phyloP scores from a whole-genome alignment of 1,140 invertebrate species.

The Cecropterus lyciades region DNA sequence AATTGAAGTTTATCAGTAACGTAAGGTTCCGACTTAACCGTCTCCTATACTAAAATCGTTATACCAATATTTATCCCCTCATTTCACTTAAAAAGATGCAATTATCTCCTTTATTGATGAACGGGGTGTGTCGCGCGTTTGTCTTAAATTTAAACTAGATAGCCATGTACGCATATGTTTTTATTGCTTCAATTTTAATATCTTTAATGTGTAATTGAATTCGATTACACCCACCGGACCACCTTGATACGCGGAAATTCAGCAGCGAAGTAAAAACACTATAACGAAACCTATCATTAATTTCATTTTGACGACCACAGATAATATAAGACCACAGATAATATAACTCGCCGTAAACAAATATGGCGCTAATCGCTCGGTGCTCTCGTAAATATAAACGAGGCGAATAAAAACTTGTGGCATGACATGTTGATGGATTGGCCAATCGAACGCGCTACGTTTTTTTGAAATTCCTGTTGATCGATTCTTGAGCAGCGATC shows the following conservation, averaged over 20 bases:
- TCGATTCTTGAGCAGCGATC: background rate
- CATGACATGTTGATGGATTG: slow-evolving; percentile 25
- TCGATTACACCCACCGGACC: slow-evolving; percentile 18
- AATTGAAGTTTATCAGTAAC: too few species aligned
- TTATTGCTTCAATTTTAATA: slow-evolving; percentile 27
- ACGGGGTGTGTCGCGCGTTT: slow-evolving; percentile 18
- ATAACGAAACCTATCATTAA: slow-evolving; percentile 34
- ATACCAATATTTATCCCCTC: too few species aligned
- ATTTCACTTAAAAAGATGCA: background rate
- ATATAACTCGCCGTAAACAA: slow-evolving; percentile 34
- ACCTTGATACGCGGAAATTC: slow-evolving; percentile 40
- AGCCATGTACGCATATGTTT: slow-evolving; percentile 5
- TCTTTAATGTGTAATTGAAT: slow-evolving; percentile 17
- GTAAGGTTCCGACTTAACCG: too few species aligned
- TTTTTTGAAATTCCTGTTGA: slow-evolving; percentile 4
- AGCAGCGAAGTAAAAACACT: slow-evolving; percentile 11
- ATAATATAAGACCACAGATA: slow-evolving; percentile 31
- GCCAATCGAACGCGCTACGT: slow-evolving; percentile 1
- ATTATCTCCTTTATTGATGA: slow-evolving; percentile 21
- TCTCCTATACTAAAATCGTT: too few species aligned
- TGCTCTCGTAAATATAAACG: slow-evolving; percentile 30
- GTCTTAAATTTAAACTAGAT: slow-evolving; percentile 24
- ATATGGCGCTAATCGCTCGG: slow-evolving; percentile 39
- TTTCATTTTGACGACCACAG: too few species aligned
- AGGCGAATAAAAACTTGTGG: slow-evolving; percentile 18